Evolutionary conservation across 2,888 invertebrate species (phyloP).

Genomic region (Tipula helvola): DNA sequence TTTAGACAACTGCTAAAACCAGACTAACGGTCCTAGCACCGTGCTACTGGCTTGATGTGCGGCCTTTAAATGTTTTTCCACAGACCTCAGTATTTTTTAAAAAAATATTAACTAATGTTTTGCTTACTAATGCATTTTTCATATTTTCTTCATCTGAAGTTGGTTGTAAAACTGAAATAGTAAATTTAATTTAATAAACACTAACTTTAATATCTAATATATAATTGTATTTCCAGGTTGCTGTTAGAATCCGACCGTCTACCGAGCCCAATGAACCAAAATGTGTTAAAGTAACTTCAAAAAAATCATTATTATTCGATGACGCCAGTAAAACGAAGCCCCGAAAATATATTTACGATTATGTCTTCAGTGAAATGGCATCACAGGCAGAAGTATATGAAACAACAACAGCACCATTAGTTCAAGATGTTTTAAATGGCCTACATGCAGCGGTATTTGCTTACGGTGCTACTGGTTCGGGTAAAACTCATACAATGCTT

Average conservation of each 20-base stretch:
- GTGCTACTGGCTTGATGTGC: too few species aligned
- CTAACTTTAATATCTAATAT: not conserved
- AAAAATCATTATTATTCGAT: constrained; percentile 32
- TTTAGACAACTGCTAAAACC: too few species aligned
- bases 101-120: too few species aligned
- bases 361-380: constrained; percentile 75
- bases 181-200: too few species aligned
- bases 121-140: too few species aligned
- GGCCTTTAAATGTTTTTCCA: too few species aligned
- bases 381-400: constrained; percentile 84
- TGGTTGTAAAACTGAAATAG: too few species aligned
- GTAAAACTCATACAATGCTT: constrained; percentile 36
- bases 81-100: too few species aligned
- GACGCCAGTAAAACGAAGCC: constrained; percentile 49
- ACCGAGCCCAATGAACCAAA: constrained; percentile 52
- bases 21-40: too few species aligned
- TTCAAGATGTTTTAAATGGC: constrained; percentile 75
- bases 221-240: constrained; percentile 44
- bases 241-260: constrained; percentile 79
- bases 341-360: constrained; percentile 79
- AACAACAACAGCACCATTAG: constrained; percentile 71
- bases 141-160: too few species aligned
- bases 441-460: constrained; percentile 95
- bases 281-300: constrained; percentile 34
- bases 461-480: constrained; percentile 41